Conservation (phyloP, 2,888 invertebrate species). For the Nemurella pictetii region DNA sequence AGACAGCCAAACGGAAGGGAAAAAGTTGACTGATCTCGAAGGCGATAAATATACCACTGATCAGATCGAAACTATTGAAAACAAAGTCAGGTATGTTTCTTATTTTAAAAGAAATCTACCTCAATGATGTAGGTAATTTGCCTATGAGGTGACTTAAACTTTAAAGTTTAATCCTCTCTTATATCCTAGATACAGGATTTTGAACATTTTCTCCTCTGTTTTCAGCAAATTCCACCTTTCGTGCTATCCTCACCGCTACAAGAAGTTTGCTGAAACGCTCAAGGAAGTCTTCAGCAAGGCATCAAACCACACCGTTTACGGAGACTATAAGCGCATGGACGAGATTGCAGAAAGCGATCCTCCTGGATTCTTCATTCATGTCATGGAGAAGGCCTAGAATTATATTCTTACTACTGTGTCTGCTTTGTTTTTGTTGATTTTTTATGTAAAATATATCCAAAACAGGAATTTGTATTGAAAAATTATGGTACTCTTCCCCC, state of each 20-base stretch:
- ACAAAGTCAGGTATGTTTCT: conserved; percentile 46
- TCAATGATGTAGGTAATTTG: too few species aligned
- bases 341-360: conserved; percentile 54
- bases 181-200: not conserved
- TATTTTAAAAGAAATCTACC: not conserved
- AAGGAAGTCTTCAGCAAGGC: conserved; percentile 68
- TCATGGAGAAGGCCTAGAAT: conserved; percentile 64
- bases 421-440: conserved; percentile 2
- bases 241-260: conserved; percentile 82
- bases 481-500: not conserved
- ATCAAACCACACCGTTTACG: conserved; percentile 71
- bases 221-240: conserved; percentile 80
- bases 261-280: conserved; percentile 71
- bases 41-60: not conserved
- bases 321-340: conserved; percentile 75
- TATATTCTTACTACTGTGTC: not conserved
- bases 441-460: conserved; percentile 1
- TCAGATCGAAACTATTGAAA: conserved; percentile 34
- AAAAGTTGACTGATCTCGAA: not conserved
- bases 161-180: too few species aligned
- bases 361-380: conserved; percentile 85
- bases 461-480: not conserved
- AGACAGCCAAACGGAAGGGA: conserved; percentile 49
- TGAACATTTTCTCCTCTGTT: conserved; percentile 43
- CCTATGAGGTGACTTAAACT: too few species aligned